Percentiles rank a stretch among this genome's conserved stretches.
phyloP scores from a whole-genome alignment of 2,888 invertebrate species.

The Ormyrus thymus region DNA sequence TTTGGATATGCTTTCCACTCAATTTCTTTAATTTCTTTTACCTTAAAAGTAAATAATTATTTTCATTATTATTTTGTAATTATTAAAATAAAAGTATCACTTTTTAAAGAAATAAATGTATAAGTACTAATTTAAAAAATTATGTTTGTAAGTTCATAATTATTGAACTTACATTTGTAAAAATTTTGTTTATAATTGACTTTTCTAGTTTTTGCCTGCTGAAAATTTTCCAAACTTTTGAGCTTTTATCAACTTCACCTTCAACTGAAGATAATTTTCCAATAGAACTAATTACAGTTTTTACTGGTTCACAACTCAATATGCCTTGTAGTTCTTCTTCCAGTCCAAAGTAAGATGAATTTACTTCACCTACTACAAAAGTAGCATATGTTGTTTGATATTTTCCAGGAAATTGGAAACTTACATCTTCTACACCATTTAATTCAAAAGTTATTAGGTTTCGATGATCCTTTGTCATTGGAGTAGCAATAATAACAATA shows the following conservation, averaged over 20 bases:
- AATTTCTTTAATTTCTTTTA: slow-evolving; percentile 66
- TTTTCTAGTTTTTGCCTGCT: slow-evolving; percentile 74
- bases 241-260: slow-evolving; percentile 56
- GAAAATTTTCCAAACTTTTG: slow-evolving; percentile 79
- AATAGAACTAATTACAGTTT: slow-evolving; percentile 75
- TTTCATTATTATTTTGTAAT: neutral
- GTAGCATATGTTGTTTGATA: slow-evolving; percentile 78
- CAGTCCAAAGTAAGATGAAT: slow-evolving; percentile 74
- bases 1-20: slow-evolving; percentile 79
- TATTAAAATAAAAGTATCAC: neutral
- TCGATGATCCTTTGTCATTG: slow-evolving; percentile 75
- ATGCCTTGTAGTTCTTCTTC: slow-evolving; percentile 71
- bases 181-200: slow-evolving; percentile 75
- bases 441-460: slow-evolving; percentile 73
- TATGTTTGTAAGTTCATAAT: slow-evolving; percentile 1
- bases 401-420: slow-evolving; percentile 70
- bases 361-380: slow-evolving; percentile 77
- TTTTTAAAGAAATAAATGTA: neutral
- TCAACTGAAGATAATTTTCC: slow-evolving; percentile 71
- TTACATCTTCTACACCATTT: slow-evolving; percentile 69
- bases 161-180: slow-evolving; percentile 68
- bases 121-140: slow-evolving; percentile 18
- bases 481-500: slow-evolving; percentile 78
- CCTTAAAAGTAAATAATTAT: slow-evolving; percentile 58
- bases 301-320: slow-evolving; percentile 74